Evolutionary conservation across 2,888 invertebrate species (phyloP).

Genomic region (Drosophila greeni): DNA sequence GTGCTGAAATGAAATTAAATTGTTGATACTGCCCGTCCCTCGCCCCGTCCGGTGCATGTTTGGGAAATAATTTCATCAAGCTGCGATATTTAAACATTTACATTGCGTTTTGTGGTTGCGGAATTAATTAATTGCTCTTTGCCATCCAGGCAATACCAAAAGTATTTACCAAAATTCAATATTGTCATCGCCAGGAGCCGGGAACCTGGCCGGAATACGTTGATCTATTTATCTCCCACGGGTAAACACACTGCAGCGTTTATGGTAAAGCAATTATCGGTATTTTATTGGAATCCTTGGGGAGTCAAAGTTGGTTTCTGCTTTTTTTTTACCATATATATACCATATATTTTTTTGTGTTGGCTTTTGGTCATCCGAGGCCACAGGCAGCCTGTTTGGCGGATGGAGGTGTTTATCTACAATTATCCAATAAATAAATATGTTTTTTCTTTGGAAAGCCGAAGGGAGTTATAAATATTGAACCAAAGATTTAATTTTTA

Average conservation of each 20-base stretch:
- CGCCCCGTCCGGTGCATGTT: not conserved
- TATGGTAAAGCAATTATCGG: slow-evolving; percentile 36
- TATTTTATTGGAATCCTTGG: slow-evolving; percentile 24
- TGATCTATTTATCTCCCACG: slow-evolving; percentile 32
- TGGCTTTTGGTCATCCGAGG: not conserved
- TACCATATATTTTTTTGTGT: not conserved
- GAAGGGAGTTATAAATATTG: not conserved
- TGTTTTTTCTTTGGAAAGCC: slow-evolving; percentile 1
- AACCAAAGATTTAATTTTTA: not conserved
- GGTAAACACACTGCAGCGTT: slow-evolving; percentile 16
- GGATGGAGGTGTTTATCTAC: slow-evolving; percentile 21
- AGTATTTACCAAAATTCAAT: slow-evolving; percentile 44
- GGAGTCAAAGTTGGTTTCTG: slow-evolving; percentile 8
- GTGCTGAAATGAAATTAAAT: slow-evolving; percentile 38
- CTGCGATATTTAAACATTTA: slow-evolving; percentile 57
- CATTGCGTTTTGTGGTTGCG: slow-evolving; percentile 41
- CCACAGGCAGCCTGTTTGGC: slow-evolving; percentile 6
- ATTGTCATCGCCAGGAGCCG: slow-evolving; percentile 25
- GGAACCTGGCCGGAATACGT: not conserved
- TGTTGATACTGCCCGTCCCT: slow-evolving; percentile 20
- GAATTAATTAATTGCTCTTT: slow-evolving; percentile 63
- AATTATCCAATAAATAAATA: slow-evolving; percentile 25
- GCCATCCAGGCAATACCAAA: slow-evolving; percentile 27
- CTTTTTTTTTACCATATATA: not conserved
- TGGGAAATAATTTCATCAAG: slow-evolving; percentile 36